Conservation (phyloP, 2,797 vertebrate genomes). For the Siniperca scherzeri region DNA sequence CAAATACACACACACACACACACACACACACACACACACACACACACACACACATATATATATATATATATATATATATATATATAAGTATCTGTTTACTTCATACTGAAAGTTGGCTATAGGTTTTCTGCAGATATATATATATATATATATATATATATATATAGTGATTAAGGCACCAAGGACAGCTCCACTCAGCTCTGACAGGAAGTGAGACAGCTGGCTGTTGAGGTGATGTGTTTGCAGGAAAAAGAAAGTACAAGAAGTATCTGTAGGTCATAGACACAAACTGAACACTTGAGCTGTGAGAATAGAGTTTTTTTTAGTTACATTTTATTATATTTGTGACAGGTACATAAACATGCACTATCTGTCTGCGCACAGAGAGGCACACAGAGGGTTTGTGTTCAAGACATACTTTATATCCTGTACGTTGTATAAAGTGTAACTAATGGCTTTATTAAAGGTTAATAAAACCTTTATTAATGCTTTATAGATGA, state of each 20-base stretch:
- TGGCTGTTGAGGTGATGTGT: constrained; percentile 6
- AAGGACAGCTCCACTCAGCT: constrained; percentile 55
- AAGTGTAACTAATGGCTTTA: neutral
- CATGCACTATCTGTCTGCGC: neutral
- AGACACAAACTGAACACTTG: neutral
- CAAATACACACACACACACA: neutral
- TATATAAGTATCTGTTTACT: too few species aligned
- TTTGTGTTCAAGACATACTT: neutral
- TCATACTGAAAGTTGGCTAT: too few species aligned
- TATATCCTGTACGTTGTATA: neutral
- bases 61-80: too few species aligned
- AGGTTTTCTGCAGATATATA: too few species aligned
- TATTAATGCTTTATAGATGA: neutral
- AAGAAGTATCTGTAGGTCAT: neutral
- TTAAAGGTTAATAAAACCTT: neutral
- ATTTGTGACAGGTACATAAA: neutral
- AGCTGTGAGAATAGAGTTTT: neutral
- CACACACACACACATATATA: neutral
- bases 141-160: too few species aligned
- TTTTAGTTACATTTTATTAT: neutral
- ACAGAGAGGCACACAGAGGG: neutral
- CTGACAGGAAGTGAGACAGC: constrained; percentile 13
- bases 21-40: neutral
- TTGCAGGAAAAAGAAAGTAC: neutral
- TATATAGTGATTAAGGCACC: constrained; percentile 50